Evolutionary conservation across 2,797 vertebrate species (phyloP).

Genomic region (Bovichtus variegatus): DNA sequence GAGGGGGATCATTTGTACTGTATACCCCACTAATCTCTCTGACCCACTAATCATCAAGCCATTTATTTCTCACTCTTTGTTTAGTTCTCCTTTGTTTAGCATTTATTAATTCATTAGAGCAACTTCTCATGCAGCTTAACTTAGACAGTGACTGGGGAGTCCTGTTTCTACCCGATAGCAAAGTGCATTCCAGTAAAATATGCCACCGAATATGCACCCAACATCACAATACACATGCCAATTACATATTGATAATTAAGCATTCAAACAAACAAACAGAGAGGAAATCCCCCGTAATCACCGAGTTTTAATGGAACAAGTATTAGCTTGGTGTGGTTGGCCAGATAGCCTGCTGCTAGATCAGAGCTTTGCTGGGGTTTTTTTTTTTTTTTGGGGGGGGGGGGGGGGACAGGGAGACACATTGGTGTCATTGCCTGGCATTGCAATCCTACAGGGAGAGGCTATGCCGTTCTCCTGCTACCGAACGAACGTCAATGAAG

Average conservation of each 20-base stretch:
- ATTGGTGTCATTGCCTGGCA: constrained; percentile 80
- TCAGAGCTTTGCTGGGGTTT: constrained; percentile 69
- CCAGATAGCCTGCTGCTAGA: constrained; percentile 80
- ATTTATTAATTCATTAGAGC: constrained; percentile 82
- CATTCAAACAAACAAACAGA: constrained; percentile 84
- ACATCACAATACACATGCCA: constrained; percentile 77
- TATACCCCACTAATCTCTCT: constrained; percentile 78
- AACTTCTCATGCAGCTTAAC: constrained; percentile 79
- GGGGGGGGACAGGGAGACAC: constrained; percentile 59
- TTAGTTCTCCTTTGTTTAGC: constrained; percentile 77
- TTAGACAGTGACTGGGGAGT: constrained; percentile 73
- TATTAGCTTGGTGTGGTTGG: constrained; percentile 78
- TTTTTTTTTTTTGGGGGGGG: no score
- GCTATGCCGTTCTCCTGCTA: constrained; percentile 63
- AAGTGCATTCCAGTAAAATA: constrained; percentile 54
- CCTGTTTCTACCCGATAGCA: constrained; percentile 78
- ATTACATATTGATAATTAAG: constrained; percentile 85
- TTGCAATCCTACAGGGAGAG: constrained; percentile 81
- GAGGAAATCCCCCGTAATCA: constrained; percentile 80
- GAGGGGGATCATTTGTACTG: constrained; percentile 77
- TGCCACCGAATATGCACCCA: constrained; percentile 63
- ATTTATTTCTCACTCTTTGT: constrained; percentile 79
- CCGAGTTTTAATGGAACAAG: constrained; percentile 82
- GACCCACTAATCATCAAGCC: constrained; percentile 79
- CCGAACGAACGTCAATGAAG: constrained; percentile 52